Conservation (phyloP, 2,888 invertebrate species). For the Drosophila ezoana region DNA sequence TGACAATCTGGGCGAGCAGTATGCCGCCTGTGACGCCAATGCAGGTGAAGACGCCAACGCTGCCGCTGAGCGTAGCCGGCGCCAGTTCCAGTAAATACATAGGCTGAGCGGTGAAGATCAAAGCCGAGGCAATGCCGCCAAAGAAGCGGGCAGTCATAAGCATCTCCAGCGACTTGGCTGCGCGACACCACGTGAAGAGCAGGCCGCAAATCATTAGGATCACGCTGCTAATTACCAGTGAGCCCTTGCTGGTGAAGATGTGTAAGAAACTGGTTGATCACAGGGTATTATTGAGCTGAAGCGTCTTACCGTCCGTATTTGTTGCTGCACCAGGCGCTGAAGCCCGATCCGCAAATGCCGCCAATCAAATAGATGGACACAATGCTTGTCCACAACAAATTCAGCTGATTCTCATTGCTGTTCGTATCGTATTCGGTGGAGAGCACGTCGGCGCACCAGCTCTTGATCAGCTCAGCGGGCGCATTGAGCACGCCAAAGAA, state of each 20-base stretch:
- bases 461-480: conserved; percentile 89
- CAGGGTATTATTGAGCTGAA: no score
- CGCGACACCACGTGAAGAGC: conserved; percentile 88
- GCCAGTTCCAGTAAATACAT: conserved; percentile 96
- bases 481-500: conserved; percentile 94
- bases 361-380: conserved; percentile 96
- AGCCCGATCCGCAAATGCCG: conserved; percentile 93
- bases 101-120: conserved; percentile 93
- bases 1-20: conserved; percentile 80
- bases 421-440: conserved; percentile 86
- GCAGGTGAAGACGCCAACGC: conserved; percentile 92
- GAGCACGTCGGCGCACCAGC: conserved; percentile 90
- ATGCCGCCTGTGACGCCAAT: conserved; percentile 82
- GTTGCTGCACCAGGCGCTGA: conserved; percentile 91
- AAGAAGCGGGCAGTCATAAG: conserved; percentile 91
- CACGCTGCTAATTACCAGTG: conserved; percentile 89
- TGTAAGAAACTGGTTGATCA: neutral
- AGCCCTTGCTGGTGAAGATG: conserved; percentile 85
- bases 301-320: conserved; percentile 87
- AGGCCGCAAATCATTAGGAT: conserved; percentile 89
- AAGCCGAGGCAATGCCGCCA: conserved; percentile 90
- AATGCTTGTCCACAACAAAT: conserved; percentile 91
- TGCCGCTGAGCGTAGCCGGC: conserved; percentile 90
- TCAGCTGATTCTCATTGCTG: conserved; percentile 86
- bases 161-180: conserved; percentile 90